Evolutionary conservation across 2,113 vertebrate genomes (phyloP).

Genomic region (Malurus cyaneus): DNA sequence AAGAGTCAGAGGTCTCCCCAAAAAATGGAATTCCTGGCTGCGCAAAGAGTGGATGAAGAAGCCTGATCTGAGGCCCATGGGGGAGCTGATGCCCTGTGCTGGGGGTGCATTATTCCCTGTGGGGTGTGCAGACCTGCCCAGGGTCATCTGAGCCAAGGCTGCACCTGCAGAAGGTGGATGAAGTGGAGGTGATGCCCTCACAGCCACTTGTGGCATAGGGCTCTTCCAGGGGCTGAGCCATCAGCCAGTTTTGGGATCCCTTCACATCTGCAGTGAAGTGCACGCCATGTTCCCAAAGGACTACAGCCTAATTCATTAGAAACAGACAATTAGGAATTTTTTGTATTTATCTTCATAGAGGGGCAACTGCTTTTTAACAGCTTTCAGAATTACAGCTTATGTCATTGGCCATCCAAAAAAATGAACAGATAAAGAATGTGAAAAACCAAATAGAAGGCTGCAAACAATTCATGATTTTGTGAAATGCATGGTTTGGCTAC

Average conservation of each 20-base stretch:
- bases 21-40: neutral
- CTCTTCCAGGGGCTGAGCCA: neutral
- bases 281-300: neutral
- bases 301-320: neutral
- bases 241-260: accelerated
- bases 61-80: too few relatives aligned
- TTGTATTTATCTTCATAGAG: neutral
- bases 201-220: neutral
- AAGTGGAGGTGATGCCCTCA: neutral
- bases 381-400: neutral
- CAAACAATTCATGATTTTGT: neutral
- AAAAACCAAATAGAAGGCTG: neutral
- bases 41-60: neutral
- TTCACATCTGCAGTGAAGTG: neutral
- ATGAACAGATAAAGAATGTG: neutral
- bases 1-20: neutral
- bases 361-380: neutral
- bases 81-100: accelerated
- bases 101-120: too few relatives aligned
- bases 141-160: neutral
- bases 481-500: neutral
- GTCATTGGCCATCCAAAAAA: neutral
- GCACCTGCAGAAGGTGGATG: neutral
- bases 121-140: accelerated
- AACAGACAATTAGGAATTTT: neutral